Evolutionary conservation across 2,113 vertebrate genomes (phyloP), one percentile per base, ranked within the genome.

Genomic region (Aythya baeri): DNA sequence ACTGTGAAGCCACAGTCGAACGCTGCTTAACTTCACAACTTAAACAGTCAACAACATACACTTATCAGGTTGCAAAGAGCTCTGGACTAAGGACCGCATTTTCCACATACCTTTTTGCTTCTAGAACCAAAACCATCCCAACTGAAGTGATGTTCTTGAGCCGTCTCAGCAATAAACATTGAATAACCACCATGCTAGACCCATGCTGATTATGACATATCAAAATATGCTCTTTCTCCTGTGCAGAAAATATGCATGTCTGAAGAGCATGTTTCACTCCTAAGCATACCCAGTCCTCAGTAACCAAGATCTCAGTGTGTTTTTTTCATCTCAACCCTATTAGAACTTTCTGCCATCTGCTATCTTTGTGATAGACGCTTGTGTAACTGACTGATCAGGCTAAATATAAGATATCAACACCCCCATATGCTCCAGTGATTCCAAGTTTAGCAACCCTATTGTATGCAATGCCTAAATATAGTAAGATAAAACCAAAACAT

Each of bases 371-470:
- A 84, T 93, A 97, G 94, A 97, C 87, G 83, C 93, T 96, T 32
- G 59, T 96, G 38, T 93, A 96, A 97, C 86, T 96, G 97, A 94
- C 93, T 97, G 93, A 97, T 96, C 72, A 93, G 96, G 91, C 94
- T 95, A 96, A 97, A 97, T 97, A 96, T 95, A 96, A 95, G 86
- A 93, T 88, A 95, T 62, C 96, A 96, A 96, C 95, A 91, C 93
- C 86, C 93, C 89, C 95, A 34, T 77, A 87, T 54, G 91, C 93
- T 97, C 94, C 81, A 96, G 93, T 67, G 93, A 70, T 84, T 95
- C 97, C 90, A 76, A 68, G 93, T 98, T 97, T 97, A 97, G 97
- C 77, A 85, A n/a, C 96, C n/a, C 68, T 78, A 38, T 96, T 95
- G 93, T 96, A 96, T 75, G 76, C 50, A 38, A 80, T 71, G 75